Evolutionary conservation across 2,797 vertebrate genomes (phyloP).

Genomic region (Paedocypris micromegethes): DNA sequence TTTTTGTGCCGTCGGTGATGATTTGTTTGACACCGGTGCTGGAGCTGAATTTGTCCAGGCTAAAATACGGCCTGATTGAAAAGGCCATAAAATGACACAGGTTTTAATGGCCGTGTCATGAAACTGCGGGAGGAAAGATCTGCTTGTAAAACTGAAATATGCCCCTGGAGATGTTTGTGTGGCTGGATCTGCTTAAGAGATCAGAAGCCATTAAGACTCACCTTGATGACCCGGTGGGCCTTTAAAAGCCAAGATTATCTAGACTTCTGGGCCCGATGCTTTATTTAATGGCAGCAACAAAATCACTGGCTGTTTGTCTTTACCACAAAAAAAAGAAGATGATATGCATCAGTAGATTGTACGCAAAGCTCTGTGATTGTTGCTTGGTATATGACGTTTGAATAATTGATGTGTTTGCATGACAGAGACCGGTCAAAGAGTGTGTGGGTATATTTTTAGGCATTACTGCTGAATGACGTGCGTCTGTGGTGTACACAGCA

Average conservation of each 20-base stretch:
- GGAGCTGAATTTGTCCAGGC: conserved; percentile 8
- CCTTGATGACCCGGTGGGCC: not conserved
- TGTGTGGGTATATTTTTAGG: conserved; percentile 10
- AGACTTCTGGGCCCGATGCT: no score
- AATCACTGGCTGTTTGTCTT: no score
- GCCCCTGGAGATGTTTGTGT: conserved; percentile 12
- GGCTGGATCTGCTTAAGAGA: not conserved
- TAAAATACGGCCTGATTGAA: conserved; percentile 30
- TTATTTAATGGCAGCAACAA: no score
- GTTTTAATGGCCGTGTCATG: conserved; percentile 30
- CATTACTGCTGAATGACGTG: conserved; percentile 1
- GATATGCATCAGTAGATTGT: not conserved
- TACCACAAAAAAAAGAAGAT: no score
- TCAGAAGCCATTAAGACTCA: conserved; percentile 23
- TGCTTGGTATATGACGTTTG: not conserved
- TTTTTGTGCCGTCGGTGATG: not conserved
- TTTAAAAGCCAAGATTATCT: not conserved
- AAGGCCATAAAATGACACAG: conserved; percentile 35
- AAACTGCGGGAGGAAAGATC: conserved; percentile 22
- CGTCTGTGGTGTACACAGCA: not conserved
- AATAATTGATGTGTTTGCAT: not conserved
- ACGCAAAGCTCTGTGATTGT: not conserved
- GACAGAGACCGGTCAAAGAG: not conserved
- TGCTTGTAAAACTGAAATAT: conserved; percentile 30
- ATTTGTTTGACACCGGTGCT: conserved; percentile 6